A percentile compares a stretch with the other conserved stretches of the same genome.
phyloP scores from a whole-genome alignment of 1,140 invertebrate genomes.

The Pogonognathellus flavescens region DNA sequence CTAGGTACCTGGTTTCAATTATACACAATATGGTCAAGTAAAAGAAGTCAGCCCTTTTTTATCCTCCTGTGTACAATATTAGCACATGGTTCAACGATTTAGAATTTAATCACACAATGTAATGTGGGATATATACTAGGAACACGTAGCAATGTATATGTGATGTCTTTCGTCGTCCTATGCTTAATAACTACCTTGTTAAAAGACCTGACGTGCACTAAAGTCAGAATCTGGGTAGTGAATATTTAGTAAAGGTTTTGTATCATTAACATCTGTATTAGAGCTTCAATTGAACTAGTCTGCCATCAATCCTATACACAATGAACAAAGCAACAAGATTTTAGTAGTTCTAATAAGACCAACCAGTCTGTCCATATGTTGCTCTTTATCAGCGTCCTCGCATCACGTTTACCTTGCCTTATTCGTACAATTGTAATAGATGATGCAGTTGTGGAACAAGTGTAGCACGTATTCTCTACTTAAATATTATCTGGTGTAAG shows the following conservation, averaged over 20 bases:
- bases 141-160: neutral
- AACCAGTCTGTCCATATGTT: slow-evolving; percentile 19
- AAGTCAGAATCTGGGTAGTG: neutral
- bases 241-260: neutral
- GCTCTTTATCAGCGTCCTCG: slow-evolving; percentile 18
- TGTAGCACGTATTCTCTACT: too few relatives aligned
- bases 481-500: too few relatives aligned
- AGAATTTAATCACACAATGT: neutral
- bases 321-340: slow-evolving; percentile 7
- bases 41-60: slow-evolving; percentile 9
- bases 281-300: neutral
- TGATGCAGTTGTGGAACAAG: too few relatives aligned
- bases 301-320: neutral
- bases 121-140: neutral
- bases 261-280: slow-evolving; percentile 4
- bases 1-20: too few relatives aligned
- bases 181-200: neutral
- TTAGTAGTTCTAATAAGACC: slow-evolving; percentile 11
- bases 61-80: slow-evolving; percentile 29
- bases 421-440: too few relatives aligned
- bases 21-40: slow-evolving; percentile 12
- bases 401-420: neutral
- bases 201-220: neutral
- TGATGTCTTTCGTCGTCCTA: neutral
- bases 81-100: neutral